A percentile compares a stretch with the other conserved stretches of the same genome.
Conservation (phyloP, 2,113 vertebrate genomes). For the Scalopus aquaticus region DNA sequence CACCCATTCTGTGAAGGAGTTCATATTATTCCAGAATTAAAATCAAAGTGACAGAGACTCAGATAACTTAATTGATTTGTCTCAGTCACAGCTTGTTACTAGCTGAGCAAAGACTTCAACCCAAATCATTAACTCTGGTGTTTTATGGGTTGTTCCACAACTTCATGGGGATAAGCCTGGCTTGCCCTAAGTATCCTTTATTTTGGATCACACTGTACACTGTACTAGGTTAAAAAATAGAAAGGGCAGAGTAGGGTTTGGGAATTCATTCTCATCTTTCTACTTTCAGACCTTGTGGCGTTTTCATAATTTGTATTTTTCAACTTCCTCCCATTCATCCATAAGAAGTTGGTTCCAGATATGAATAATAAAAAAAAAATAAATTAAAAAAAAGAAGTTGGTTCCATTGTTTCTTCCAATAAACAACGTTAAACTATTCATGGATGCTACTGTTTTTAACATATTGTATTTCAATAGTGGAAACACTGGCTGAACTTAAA, state of each 20-base stretch:
- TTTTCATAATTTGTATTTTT: conserved; percentile 21
- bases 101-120: neutral
- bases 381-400: no score
- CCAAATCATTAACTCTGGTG: neutral
- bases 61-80: conserved; percentile 14
- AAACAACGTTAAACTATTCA: neutral
- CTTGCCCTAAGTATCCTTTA: rapidly evolving
- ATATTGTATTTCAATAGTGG: neutral
- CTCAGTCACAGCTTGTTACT: neutral
- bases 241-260: neutral
- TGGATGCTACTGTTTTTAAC: neutral
- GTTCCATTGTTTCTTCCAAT: neutral
- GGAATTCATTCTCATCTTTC: neutral
- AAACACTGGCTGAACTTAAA: neutral
- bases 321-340: neutral
- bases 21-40: conserved; percentile 54
- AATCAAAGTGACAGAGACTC: neutral
- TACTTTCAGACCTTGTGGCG: neutral
- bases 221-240: neutral
- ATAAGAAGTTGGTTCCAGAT: neutral
- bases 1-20: neutral
- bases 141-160: neutral
- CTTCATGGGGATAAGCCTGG: neutral
- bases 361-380: no score
- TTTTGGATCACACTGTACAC: neutral